Base-by-base conservation (phyloP, 1,140 invertebrate species). In the Coptotermes formosanus region DNA sequence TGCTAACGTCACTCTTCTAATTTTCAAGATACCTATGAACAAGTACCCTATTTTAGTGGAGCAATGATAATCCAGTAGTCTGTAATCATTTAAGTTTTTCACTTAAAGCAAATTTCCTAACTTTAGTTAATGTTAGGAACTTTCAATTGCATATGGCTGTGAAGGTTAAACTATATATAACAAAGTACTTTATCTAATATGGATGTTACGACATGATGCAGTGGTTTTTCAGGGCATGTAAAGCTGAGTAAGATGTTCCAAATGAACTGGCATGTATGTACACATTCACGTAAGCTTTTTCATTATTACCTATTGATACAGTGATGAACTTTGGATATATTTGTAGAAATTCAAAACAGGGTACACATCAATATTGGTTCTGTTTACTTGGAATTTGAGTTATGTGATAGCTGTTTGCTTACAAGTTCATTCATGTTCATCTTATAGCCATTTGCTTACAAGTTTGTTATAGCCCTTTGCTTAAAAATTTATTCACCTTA, bases 341-440 rank as follows among this genome's bases (percentile, higher is more conserved):
- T 75, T 75, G 64, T 75, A 75, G 64, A n/a, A 75, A 30, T 75
- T 75, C n/a, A 75, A 75, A 75, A 75, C 64, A 75, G 64, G 64
- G 25, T 75, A 75, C 64, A 75, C 64, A 75, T 75, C 52, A 55
- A 21, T 55, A 19, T 55, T 19, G 4, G 19, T 55, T 55, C 4
- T 55, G 14, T 55, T 55, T 55, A 21, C 14, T 48, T 0, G 14
- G 14, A 48, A 48, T 9, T 12, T 16, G 9, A 16, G 9, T 48
- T 48, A 48, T 48, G 45, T 48, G 0, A 48, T 55, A 19, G 52
- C 52, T 16, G 14, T 55, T 21, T 55, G 52, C 52, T 19, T 55
- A 55, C 52, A 55, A 55, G 52, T 16, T 55, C 52, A 21, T 55
- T 55, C 4, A 38, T 38, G 38, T 14, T 59, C 6, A 6, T 59